Evolutionary conservation across 2,888 invertebrate genomes (phyloP), one percentile per base, ranked within the genome.

Genomic region (Chironomus tentans): DNA sequence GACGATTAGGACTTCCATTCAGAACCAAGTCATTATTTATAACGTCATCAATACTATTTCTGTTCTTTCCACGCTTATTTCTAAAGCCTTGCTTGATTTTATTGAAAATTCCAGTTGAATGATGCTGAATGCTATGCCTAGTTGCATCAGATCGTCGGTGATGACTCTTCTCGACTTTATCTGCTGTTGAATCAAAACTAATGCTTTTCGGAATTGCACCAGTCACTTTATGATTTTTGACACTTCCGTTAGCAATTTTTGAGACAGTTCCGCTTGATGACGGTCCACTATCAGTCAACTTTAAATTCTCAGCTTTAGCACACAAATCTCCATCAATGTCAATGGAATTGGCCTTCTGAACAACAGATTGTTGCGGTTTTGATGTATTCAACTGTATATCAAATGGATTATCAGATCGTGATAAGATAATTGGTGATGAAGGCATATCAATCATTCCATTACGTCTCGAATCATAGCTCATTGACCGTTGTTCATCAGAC

Each of bases 201-300:
- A 95, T 95, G 80, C 94, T 95, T 84, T 95, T 95, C 1, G 94
- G 94, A 80, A 95, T 95, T 1, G 94, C 93, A 0, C 94, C 94
- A 0, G 92, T 92, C 0, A 91, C 90, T 21, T 87, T 85, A 3
- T 82, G 84, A 0, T 86, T 85, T 79, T 87, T 87, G 4, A 68
- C 68, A 68, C 22, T 68, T 21, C 74, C 74, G 48, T 74, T 74
- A 10, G 48, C 1, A n/a, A 48, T 21, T 46, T 74, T 74, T 3
- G 68, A 13, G n/a, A 47, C 68, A 13, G 74, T 68, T 5, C 74
- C 74, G 5, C 47, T 74, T 47, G 65, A 65, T 18, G 68, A 48
- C 12, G 47, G 15, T 4, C 13, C 24, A 6, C 24, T 10, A 12
- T 74, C 74, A 21, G 12, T 47, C 2, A 74, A 47, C 18, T 74